Evolutionary conservation across 30 jellyfish, hydroid and myxozoan species (phyloP), one percentile per base, ranked within the genome.

Genomic region (Turritopsis rubra): DNA sequence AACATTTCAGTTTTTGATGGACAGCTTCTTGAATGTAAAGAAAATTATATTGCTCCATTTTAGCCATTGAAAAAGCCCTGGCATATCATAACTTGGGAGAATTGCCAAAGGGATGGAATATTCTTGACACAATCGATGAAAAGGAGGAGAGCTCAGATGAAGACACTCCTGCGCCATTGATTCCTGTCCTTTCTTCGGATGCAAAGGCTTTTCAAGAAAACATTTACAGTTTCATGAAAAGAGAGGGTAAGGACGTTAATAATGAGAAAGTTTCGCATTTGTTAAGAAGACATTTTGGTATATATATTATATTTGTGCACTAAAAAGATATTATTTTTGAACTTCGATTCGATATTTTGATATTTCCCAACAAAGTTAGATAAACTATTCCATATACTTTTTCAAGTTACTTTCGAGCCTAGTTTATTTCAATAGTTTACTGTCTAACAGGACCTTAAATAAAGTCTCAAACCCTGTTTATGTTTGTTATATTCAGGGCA

Each of bases 101-200:
- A 71, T 54, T 93, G 41, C 99, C 99, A 22, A 88, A 90, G 71
- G 99, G 99, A 1, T 93, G 99, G 99, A 87, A 88, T 28, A 73
- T 93, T 18, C 89, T 85, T 79, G 85, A 88, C 72, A 79, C 85
- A 22, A 95, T 85, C 31, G 78, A 30, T 29, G 83, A 85, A 21
- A 95, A 88, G 71, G 72, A 91, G 31, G 85, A 88, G 22, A 85
- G 95, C 68, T 54, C 91, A 30, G 94, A 86, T 7, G 96, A 83
- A 16, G 99, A 88, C 28, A 87, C 78, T 17, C 90, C 89, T 18
- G 23, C 66, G 16, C 81, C 31, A 8, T 79, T 72, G 52, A 84
- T 29, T 21, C 88, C 85, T 18, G 79, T 65, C 23, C 24, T 78
- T 7, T 81, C 95, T 0, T 70, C 78, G 5, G 99, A 93, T 65